Conservation (phyloP, 2,113 vertebrate species). For the Falco punctatus region DNA sequence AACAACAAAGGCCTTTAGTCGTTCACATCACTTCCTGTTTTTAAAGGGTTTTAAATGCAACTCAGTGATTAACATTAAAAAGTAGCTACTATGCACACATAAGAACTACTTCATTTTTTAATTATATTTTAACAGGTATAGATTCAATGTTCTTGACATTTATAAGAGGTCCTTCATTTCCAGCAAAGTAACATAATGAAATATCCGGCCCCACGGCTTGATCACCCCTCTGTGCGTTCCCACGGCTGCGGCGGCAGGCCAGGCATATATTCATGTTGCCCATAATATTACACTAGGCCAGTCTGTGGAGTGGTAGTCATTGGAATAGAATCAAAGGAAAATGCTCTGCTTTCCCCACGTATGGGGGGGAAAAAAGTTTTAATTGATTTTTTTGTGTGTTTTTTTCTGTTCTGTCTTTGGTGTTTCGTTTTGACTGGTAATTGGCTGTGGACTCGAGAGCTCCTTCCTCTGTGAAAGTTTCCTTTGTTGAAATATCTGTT, state of each 20-base stretch:
- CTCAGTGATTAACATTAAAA: slow-evolving; percentile 65
- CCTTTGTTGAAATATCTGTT: neutral
- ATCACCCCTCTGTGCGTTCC: neutral
- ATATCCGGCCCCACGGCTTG: neutral
- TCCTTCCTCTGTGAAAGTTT: neutral
- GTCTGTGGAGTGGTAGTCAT: neutral
- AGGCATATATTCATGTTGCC: neutral
- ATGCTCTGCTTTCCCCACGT: neutral
- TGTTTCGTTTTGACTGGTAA: neutral
- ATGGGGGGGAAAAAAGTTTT: neutral
- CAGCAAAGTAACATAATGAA: neutral
- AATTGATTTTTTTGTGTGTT: neutral
- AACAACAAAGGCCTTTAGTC: slow-evolving; percentile 66
- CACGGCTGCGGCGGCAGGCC: neutral
- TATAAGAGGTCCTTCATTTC: slow-evolving; percentile 47
- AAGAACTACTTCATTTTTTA: slow-evolving; percentile 66
- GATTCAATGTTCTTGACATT: slow-evolving; percentile 53
- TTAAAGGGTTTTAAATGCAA: slow-evolving; percentile 55
- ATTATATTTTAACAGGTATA: slow-evolving; percentile 65
- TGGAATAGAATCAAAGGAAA: neutral
- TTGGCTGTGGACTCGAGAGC: neutral
- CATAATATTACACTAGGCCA: neutral
- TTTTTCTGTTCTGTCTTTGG: neutral
- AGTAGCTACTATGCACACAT: slow-evolving; percentile 39
- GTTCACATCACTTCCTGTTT: slow-evolving; percentile 62